Conservation (phyloP, 2,113 vertebrate species). For the Tapirus terrestris region DNA sequence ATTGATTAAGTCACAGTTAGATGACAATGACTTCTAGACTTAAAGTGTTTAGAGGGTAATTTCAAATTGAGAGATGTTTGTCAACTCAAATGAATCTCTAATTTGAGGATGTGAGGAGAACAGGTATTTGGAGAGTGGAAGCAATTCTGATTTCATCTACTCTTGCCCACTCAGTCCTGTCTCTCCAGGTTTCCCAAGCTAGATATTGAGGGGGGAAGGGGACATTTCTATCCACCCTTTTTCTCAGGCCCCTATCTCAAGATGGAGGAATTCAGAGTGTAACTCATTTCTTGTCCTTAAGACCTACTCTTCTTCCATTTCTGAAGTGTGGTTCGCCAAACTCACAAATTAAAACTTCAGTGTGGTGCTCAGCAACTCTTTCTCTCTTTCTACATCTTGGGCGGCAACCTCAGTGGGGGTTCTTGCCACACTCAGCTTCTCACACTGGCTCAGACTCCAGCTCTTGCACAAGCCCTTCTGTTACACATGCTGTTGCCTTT, state of each 20-base stretch:
- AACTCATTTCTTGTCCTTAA: background rate
- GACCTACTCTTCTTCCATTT: background rate
- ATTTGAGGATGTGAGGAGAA: background rate
- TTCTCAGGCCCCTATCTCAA: background rate
- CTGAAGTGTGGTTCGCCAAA: background rate
- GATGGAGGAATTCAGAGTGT: background rate
- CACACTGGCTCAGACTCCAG: accelerated
- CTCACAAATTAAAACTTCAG: background rate
- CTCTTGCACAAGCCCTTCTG: background rate
- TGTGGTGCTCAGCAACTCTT: background rate
- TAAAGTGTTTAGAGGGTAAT: background rate
- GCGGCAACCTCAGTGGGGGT: background rate
- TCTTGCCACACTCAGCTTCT: background rate
- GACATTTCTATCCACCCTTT: background rate
- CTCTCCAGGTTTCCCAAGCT: background rate
- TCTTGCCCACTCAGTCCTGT: background rate
- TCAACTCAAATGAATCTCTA: background rate
- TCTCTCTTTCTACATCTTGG: background rate
- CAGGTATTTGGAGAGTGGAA: background rate
- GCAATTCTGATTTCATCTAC: background rate
- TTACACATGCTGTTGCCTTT: background rate
- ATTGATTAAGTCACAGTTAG: background rate
- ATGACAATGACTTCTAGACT: background rate
- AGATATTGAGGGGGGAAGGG: background rate
- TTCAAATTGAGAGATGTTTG: background rate